Evolutionary conservation across 2,888 invertebrate genomes (phyloP).

Genomic region (Andrena bicolor): DNA sequence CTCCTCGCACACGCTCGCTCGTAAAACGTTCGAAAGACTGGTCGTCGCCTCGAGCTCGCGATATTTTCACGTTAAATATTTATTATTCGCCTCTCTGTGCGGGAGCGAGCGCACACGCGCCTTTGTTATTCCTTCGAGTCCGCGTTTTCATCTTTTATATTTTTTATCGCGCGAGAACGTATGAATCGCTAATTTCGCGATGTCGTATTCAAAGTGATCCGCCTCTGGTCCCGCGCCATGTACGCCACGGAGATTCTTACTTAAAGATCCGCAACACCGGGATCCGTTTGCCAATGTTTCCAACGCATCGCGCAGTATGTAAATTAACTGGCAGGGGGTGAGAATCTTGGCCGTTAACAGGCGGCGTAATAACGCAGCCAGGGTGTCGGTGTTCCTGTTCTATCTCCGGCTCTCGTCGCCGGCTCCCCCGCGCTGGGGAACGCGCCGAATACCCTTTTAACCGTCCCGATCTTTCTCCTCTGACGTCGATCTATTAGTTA

Average conservation of each 20-base stretch:
- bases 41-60: slow-evolving; percentile 16
- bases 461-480: slow-evolving; percentile 52
- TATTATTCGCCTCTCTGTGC: slow-evolving; percentile 37
- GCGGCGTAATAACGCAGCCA: slow-evolving; percentile 70
- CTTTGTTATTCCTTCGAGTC: slow-evolving; percentile 24
- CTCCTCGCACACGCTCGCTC: background rate
- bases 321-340: slow-evolving; percentile 66
- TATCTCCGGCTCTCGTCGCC: slow-evolving; percentile 63
- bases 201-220: slow-evolving; percentile 29
- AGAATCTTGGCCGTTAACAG: slow-evolving; percentile 38
- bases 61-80: slow-evolving; percentile 52
- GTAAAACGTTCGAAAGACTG: slow-evolving; percentile 10
- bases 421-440: background rate
- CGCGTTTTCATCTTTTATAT: background rate
- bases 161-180: slow-evolving; percentile 27
- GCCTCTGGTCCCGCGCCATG: background rate
- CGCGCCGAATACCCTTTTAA: slow-evolving; percentile 32
- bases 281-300: no score
- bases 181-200: slow-evolving; percentile 47
- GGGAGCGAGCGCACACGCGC: background rate
- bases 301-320: slow-evolving; percentile 48
- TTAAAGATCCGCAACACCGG: no score
- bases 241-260: no score
- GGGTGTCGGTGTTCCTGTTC: slow-evolving; percentile 61
- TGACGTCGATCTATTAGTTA: slow-evolving; percentile 64